phyloP scores from a whole-genome alignment of 1,140 invertebrate species.

The Procambarus virginalis region DNA sequence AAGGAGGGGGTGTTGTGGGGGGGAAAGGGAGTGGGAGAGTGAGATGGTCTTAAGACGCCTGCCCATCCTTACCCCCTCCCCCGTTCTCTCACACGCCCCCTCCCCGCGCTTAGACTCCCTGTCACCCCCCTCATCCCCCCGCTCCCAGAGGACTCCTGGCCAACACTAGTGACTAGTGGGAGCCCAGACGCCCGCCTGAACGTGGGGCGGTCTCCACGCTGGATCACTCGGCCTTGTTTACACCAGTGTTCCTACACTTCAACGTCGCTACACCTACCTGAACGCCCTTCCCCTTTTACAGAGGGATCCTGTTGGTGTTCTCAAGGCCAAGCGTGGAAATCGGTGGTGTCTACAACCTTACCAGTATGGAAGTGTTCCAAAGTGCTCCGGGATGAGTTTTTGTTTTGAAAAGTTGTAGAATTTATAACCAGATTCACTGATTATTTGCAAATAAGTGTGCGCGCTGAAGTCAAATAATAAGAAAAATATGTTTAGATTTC shows the following conservation, averaged over 20 bases:
- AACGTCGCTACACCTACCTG: conserved; percentile 16
- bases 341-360: background rate
- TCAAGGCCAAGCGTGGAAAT: too few species aligned
- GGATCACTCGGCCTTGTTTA: background rate
- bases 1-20: conserved; percentile 31
- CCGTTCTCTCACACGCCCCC: background rate
- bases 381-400: background rate
- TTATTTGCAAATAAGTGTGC: background rate
- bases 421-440: background rate
- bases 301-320: too few species aligned
- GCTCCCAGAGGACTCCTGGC: conserved; percentile 16
- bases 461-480: background rate
- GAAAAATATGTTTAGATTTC: too few species aligned
- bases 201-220: background rate
- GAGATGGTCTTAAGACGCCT: conserved; percentile 13
- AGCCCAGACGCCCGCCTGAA: conserved; percentile 24
- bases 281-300: background rate
- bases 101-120: background rate
- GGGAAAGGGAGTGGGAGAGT: background rate
- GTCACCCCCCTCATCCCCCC: background rate
- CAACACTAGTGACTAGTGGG: conserved; percentile 25
- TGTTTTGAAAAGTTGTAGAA: background rate
- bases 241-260: background rate
- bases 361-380: background rate
- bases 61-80: background rate